Conservation (phyloP, 2,888 invertebrate genomes). For the Callosobruchus maculatus region DNA sequence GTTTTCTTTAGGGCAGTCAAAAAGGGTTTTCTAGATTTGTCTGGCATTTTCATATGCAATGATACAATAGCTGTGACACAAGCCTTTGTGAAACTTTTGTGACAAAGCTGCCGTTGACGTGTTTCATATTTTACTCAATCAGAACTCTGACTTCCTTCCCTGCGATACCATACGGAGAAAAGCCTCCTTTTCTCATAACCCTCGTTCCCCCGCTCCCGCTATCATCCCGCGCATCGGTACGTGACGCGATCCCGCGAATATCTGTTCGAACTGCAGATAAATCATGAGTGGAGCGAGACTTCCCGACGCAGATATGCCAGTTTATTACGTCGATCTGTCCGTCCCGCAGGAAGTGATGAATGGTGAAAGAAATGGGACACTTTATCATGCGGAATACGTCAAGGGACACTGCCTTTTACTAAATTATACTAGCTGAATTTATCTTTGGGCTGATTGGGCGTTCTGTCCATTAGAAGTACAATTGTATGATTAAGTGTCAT, state of each 20-base stretch:
- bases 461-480: too few species aligned
- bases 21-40: too few species aligned
- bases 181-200: not conserved
- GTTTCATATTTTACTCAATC: too few species aligned
- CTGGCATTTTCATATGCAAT: too few species aligned
- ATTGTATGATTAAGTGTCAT: too few species aligned
- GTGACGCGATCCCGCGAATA: conserved; percentile 47
- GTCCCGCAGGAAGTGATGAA: conserved; percentile 20
- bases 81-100: too few species aligned
- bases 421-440: not conserved
- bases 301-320: conserved; percentile 41
- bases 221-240: conserved; percentile 16
- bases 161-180: too few species aligned
- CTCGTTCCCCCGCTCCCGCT: not conserved
- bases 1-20: too few species aligned
- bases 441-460: not conserved
- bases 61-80: too few species aligned
- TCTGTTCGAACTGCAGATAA: conserved; percentile 45
- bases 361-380: conserved; percentile 22
- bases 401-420: not conserved
- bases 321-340: conserved; percentile 36
- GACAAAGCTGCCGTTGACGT: too few species aligned
- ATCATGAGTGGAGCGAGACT: conserved; percentile 38
- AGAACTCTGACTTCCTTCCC: too few species aligned
- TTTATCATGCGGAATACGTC: conserved; percentile 15